A percentile compares a stretch with the other conserved stretches of the same genome.
Conservation (phyloP, 2,888 invertebrate genomes). For the Cheilosia impressa region DNA sequence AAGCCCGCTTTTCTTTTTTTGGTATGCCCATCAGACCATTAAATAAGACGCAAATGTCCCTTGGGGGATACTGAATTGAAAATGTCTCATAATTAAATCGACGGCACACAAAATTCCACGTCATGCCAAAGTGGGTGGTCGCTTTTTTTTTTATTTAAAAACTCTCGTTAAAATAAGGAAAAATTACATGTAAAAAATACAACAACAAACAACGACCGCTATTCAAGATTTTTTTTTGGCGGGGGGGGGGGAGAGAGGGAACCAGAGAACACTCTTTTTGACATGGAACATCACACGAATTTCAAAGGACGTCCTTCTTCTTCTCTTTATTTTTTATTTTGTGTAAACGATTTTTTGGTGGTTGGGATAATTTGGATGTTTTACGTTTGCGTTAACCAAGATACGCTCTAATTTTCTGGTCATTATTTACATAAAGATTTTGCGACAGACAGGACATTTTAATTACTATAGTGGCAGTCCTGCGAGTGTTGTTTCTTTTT, state of each 20-base stretch:
- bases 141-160: conserved; percentile 26
- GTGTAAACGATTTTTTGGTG: conserved; percentile 26
- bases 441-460: conserved; percentile 36
- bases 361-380: conserved; percentile 32
- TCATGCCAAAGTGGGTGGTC: conserved; percentile 21
- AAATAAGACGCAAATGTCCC: conserved; percentile 65
- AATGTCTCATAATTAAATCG: conserved; percentile 66
- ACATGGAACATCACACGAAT: conserved; percentile 47
- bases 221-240: not conserved
- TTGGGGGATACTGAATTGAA: conserved; percentile 57
- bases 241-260: not conserved
- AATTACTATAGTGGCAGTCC: conserved; percentile 24
- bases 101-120: conserved; percentile 36
- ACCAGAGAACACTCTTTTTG: conserved; percentile 19
- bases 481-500: not conserved
- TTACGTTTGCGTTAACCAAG: conserved; percentile 10
- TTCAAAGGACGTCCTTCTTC: conserved; percentile 25
- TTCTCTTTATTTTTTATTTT: not conserved
- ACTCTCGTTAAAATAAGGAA: conserved; percentile 18
- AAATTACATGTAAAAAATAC: conserved; percentile 7
- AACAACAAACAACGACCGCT: not conserved
- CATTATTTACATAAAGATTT: conserved; percentile 34
- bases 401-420: conserved; percentile 38
- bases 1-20: conserved; percentile 15
- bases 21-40: conserved; percentile 58